Evolutionary conservation across 2,113 vertebrate genomes (phyloP).

Genomic region (Phalacrocorax carbo): DNA sequence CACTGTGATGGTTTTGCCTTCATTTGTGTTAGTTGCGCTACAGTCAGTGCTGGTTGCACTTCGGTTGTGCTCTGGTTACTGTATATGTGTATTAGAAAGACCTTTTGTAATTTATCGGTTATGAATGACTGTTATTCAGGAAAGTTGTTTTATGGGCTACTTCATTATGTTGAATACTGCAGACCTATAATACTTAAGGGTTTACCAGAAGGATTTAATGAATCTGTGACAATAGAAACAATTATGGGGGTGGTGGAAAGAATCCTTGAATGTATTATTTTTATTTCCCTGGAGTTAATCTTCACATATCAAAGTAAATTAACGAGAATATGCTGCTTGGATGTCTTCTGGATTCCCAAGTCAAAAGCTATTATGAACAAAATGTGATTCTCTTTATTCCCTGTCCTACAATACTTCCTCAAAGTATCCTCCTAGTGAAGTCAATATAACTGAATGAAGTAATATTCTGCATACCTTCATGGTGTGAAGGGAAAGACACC

Average conservation of each 20-base stretch:
- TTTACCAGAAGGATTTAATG: conserved; percentile 35
- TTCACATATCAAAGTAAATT: conserved; percentile 60
- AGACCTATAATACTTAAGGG: background rate
- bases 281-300: conserved; percentile 64
- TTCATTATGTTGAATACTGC: conserved; percentile 5
- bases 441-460: background rate
- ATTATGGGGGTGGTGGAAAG: conserved; percentile 11
- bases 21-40: background rate
- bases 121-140: background rate
- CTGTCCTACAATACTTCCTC: background rate
- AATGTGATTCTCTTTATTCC: conserved; percentile 24
- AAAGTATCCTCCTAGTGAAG: background rate
- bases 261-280: conserved; percentile 54
- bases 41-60: background rate
- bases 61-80: background rate
- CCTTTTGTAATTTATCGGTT: conserved; percentile 3
- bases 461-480: background rate
- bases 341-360: conserved; percentile 37
- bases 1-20: background rate
- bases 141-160: conserved; percentile 20
- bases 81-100: background rate
- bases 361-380: conserved; percentile 49
- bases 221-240: conserved; percentile 47
- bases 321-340: conserved; percentile 29
- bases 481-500: background rate